Evolutionary conservation across 2,797 vertebrate species (phyloP).

Genomic region (Acipenser transmontanus): DNA sequence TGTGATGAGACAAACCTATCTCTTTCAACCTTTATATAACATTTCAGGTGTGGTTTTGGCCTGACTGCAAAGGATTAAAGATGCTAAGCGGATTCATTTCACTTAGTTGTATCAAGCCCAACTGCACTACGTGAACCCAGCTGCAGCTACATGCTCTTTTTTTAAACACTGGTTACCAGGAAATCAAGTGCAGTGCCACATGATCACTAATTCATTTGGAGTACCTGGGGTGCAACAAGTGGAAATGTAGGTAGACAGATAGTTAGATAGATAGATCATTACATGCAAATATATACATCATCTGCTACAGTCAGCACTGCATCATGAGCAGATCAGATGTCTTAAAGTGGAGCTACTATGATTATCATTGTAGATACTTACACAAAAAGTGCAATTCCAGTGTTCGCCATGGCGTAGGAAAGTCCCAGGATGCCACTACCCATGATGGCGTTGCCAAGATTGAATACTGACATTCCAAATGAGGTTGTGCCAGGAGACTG

Average conservation of each 20-base stretch:
- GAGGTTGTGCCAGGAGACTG: conserved; percentile 87
- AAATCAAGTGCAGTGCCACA: not conserved
- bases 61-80: conserved; percentile 38
- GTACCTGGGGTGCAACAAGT: not conserved
- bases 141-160: conserved; percentile 13
- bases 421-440: conserved; percentile 96
- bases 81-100: conserved; percentile 37
- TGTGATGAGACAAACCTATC: conserved; percentile 1
- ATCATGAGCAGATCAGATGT: conserved; percentile 6
- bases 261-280: too few species aligned
- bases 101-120: not conserved
- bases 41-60: conserved; percentile 10
- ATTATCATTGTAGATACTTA: conserved; percentile 59
- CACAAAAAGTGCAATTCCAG: conserved; percentile 95
- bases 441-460: conserved; percentile 98
- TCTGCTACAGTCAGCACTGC: conserved; percentile 16
- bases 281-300: too few species aligned
- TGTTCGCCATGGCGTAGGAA: conserved; percentile 98
- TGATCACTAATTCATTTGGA: not conserved
- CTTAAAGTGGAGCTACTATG: not conserved
- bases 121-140: not conserved
- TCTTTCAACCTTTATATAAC: conserved; percentile 36
- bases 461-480: conserved; percentile 98
- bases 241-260: not conserved
- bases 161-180: conserved; percentile 26